phyloP scores from a whole-genome alignment of 2,797 vertebrate species.

The Propithecus perrieri region DNA sequence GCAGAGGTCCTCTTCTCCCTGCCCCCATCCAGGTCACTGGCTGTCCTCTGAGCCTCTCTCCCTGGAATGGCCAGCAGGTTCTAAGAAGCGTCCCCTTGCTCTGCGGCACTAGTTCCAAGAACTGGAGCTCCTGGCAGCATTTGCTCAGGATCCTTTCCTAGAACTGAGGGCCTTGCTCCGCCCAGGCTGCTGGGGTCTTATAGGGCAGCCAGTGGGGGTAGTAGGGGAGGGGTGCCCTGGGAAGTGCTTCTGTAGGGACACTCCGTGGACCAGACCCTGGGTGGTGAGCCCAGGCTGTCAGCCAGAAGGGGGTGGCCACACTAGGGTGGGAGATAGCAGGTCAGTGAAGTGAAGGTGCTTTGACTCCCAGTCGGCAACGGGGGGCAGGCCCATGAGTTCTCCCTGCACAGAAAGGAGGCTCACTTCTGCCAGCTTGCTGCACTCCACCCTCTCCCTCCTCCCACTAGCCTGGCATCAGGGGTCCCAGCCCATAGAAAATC shows the following conservation, averaged over 20 bases:
- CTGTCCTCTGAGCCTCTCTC: slow-evolving; percentile 37
- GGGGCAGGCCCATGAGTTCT: neutral
- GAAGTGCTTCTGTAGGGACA: neutral
- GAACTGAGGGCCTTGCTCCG: slow-evolving; percentile 63
- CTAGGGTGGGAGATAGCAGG: neutral
- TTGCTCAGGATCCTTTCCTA: slow-evolving; percentile 80
- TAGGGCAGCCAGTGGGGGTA: neutral
- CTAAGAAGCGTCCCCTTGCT: slow-evolving; percentile 81
- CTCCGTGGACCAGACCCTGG: neutral
- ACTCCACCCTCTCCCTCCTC: neutral
- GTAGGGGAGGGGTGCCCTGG: neutral
- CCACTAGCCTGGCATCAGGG: neutral
- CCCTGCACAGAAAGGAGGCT: neutral
- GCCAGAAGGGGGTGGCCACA: neutral
- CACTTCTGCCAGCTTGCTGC: neutral
- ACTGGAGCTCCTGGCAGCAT: slow-evolving; percentile 75
- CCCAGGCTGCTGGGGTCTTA: slow-evolving; percentile 16
- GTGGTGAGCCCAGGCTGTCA: neutral
- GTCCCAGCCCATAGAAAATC: neutral
- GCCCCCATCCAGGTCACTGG: neutral
- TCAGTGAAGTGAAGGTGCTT: neutral
- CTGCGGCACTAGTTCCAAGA: slow-evolving; percentile 79
- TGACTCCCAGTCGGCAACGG: neutral
- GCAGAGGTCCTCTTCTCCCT: neutral
- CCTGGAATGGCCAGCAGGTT: slow-evolving; percentile 67